Percentiles rank a stretch among this genome's conserved stretches.
phyloP scores from a whole-genome alignment of 2,113 vertebrate species.

The Oxyruncus cristatus region DNA sequence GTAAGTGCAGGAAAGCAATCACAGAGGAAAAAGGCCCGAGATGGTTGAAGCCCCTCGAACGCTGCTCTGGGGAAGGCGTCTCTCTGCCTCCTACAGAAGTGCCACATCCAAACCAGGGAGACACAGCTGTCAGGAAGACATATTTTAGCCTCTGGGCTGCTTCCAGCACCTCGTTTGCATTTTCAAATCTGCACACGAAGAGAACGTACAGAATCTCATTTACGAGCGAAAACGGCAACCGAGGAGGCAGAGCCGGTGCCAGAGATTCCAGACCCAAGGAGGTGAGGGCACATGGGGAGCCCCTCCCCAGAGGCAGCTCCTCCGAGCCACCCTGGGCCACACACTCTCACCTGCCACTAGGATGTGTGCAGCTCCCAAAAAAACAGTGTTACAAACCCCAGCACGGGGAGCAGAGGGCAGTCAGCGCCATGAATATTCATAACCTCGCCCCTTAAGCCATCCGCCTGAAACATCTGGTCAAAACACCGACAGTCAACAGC shows the following conservation, averaged over 20 bases:
- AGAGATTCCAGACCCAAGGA: fast-evolving
- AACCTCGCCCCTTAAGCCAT: not conserved
- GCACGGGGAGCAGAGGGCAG: not conserved
- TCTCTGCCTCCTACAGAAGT: slow-evolving; percentile 46
- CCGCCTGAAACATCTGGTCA: not conserved
- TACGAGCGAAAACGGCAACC: not conserved
- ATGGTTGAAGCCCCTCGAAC: slow-evolving; percentile 22
- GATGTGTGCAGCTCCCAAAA: not conserved
- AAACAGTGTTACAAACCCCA: not conserved
- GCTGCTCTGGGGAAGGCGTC: slow-evolving; percentile 28
- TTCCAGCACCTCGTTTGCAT: slow-evolving; percentile 47
- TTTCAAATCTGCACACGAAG: not conserved
- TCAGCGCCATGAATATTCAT: not conserved
- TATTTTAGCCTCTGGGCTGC: slow-evolving; percentile 47
- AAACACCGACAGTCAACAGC: not conserved
- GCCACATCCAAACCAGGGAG: slow-evolving; percentile 6
- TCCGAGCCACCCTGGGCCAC: fast-evolving
- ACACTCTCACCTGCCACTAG: not conserved
- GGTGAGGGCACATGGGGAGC: not conserved
- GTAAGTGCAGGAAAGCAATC: slow-evolving; percentile 68
- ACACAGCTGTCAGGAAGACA: slow-evolving; percentile 48
- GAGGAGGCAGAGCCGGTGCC: not conserved
- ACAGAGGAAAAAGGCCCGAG: slow-evolving; percentile 51
- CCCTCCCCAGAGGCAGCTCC: not conserved
- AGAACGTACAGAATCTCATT: slow-evolving; percentile 20